Evolutionary conservation across 2,797 vertebrate species (phyloP).

Genomic region (Anolis apletophallus): DNA sequence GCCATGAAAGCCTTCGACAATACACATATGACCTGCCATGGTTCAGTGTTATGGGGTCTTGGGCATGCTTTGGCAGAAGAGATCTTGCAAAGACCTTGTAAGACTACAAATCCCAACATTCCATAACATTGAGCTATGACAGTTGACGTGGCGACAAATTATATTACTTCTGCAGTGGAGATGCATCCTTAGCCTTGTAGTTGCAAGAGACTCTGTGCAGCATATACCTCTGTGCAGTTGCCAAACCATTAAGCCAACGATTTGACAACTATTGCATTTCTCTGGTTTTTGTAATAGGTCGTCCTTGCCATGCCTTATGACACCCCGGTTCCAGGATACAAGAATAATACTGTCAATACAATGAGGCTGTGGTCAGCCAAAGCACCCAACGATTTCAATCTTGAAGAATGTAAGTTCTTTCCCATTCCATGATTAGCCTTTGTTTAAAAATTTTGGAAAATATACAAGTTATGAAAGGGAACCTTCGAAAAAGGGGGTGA

Average conservation of each 20-base stretch:
- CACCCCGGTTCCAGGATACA: slow-evolving; percentile 88
- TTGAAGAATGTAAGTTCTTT: slow-evolving; percentile 83
- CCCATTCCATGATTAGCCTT: not conserved
- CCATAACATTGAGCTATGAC: no score
- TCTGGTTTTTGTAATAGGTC: slow-evolving; percentile 72
- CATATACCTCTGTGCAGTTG: not conserved
- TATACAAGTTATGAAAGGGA: not conserved
- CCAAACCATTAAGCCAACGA: not conserved
- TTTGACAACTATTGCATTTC: not conserved
- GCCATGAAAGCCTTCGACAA: no score
- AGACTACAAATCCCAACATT: no score
- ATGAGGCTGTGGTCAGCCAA: slow-evolving; percentile 93
- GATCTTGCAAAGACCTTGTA: no score
- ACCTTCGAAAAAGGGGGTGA: no score
- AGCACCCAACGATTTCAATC: slow-evolving; percentile 89
- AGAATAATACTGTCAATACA: slow-evolving; percentile 91
- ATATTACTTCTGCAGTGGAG: no score
- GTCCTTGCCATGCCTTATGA: slow-evolving; percentile 90
- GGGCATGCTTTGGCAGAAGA: no score
- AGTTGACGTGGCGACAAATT: no score
- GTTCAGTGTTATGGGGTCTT: no score
- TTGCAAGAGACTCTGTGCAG: not conserved
- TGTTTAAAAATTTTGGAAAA: not conserved
- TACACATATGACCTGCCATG: no score
- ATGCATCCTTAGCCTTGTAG: no score